Conservation (phyloP, 2,113 vertebrate genomes). For the Parus major region DNA sequence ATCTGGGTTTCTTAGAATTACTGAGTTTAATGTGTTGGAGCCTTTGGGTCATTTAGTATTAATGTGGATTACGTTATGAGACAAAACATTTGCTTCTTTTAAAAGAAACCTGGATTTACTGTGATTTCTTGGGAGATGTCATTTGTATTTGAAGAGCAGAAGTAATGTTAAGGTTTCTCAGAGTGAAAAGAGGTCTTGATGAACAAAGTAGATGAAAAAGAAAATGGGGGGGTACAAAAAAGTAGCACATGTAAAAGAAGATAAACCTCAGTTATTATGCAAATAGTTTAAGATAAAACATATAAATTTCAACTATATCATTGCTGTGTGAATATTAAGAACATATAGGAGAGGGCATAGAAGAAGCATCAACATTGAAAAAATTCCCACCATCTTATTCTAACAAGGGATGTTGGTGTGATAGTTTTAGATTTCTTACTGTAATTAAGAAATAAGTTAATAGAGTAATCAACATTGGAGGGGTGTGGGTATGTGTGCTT, state of each 20-base stretch:
- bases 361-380: neutral
- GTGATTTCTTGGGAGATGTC: neutral
- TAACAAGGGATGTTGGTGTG: neutral
- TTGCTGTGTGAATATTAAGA: neutral
- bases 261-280: neutral
- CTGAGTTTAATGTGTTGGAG: neutral
- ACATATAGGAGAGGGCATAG: neutral
- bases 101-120: neutral
- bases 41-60: neutral
- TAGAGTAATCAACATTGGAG: neutral
- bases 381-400: neutral
- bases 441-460: neutral
- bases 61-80: neutral
- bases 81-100: neutral
- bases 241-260: neutral
- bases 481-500: neutral
- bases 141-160: neutral
- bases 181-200: neutral
- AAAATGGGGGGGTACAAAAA: neutral
- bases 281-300: neutral
- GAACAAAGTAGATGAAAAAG: neutral
- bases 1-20: neutral
- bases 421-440: neutral
- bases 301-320: neutral
- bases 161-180: neutral